Percentiles rank a stretch among this genome's conserved stretches.
Evolutionary conservation across 2,888 invertebrate genomes (phyloP).

Genomic region (Ashinkailepas kermadecensis): DNA sequence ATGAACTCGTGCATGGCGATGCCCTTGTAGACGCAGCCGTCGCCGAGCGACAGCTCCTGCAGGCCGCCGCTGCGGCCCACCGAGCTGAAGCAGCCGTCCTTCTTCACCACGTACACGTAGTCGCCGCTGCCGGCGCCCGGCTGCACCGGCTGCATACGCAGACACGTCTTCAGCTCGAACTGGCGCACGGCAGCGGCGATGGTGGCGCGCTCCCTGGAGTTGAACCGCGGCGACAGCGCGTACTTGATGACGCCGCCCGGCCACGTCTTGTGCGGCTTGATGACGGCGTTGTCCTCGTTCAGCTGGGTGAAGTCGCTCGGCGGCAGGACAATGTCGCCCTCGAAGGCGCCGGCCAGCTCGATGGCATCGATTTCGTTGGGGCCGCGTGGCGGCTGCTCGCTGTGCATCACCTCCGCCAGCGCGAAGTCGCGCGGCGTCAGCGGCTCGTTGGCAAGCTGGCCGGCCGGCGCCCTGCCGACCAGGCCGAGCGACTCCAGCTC

Average conservation of each 20-base stretch:
- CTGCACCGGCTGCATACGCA: neutral
- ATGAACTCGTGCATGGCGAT: constrained; percentile 20
- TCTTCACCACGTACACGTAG: neutral
- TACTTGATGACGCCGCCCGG: neutral
- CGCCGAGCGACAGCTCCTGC: constrained; percentile 19
- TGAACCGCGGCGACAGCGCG: neutral
- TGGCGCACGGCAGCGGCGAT: constrained; percentile 2
- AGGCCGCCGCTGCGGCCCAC: neutral
- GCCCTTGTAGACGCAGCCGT: constrained; percentile 12
- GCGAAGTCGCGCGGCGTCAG: constrained; percentile 26
- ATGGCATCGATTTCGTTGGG: neutral
- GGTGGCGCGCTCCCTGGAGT: neutral
- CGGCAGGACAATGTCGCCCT: constrained; percentile 1
- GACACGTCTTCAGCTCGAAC: neutral
- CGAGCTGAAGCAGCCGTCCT: neutral
- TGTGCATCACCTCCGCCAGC: neutral
- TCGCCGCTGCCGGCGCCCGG: neutral
- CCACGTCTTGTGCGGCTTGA: neutral
- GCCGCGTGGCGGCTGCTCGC: neutral
- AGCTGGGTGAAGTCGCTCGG: neutral
- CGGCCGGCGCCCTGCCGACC: neutral
- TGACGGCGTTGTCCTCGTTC: neutral
- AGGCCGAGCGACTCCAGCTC: neutral
- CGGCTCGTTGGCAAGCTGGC: constrained; percentile 3
- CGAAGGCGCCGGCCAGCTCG: constrained; percentile 1